Evolutionary conservation across 2,888 invertebrate genomes (phyloP), one percentile per base, ranked within the genome.

Genomic region (Folsomia candida): DNA sequence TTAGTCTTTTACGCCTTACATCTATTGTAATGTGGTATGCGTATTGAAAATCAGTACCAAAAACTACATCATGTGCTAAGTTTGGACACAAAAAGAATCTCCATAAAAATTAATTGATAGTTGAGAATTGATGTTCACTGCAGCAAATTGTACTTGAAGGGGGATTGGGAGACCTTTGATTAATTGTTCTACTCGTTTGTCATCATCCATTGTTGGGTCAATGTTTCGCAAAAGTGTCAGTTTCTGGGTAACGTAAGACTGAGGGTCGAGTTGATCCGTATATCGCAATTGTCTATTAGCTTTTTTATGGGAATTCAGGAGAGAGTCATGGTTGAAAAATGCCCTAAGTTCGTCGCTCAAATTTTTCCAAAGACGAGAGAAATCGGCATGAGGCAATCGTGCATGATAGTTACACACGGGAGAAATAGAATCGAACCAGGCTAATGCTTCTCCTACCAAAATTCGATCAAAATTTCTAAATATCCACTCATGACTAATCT

Each of bases 291-390:
- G 24, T 29, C 29, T 62, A 20, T 68, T 68, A 2, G 26, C n/a
- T 26, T 51, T 2, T 25, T 54, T 61, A 22, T 68, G 25, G 2
- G n/a, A 9, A 6, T 9, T 51, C 22, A 28, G 4, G 6, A 51
- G 2, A 1, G 68, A 25, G 11, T 61, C 37, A 68, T 61, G 28
- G 25, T 68, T 63, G 47, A 68, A 68, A 28, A 68, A 68, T 27
- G 11, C 11, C 18, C 57, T 20, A 1, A 18, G 2, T 9, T 1
- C 24, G 14, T 25, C 24, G 2, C 20, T 9, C 20, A 22, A 18
- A 1, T 18, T n/a, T 1, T 1, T 2, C 67, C 67, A 67, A 2
- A 67, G 37, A 0, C 0, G 25, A 9, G 24, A 18, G 25, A 4
- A 25, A 9, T 25, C n/a, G 18, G 1, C 11, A 29, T 28, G 24